A percentile compares a stretch with the other conserved stretches of the same genome.
Conservation (phyloP, 2,113 vertebrate species). For the Ophthalmolycus amberensis region DNA sequence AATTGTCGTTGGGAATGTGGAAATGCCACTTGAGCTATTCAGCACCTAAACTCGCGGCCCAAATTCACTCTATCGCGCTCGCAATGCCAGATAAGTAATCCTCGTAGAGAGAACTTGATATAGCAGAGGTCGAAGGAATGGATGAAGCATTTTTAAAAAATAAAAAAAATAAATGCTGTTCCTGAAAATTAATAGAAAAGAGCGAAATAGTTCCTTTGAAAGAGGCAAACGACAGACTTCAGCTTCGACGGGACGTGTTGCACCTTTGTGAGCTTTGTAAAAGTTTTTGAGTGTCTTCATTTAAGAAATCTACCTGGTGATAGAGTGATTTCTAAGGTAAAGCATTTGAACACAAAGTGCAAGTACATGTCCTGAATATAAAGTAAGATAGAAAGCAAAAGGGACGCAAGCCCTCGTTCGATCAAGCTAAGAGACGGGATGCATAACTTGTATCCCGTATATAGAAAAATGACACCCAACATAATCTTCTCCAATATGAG, state of each 20-base stretch:
- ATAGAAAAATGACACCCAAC: not conserved
- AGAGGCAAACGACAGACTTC: not conserved
- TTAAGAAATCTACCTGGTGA: not conserved
- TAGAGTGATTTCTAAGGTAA: not conserved
- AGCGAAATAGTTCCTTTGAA: not conserved
- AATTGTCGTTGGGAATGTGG: constrained; percentile 40
- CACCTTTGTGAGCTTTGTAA: not conserved
- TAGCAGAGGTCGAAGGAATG: constrained; percentile 31
- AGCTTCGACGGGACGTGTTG: not conserved
- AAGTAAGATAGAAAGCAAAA: not conserved
- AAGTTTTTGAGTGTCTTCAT: not conserved
- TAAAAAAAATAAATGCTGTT: not conserved
- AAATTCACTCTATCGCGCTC: constrained; percentile 28
- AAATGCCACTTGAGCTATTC: constrained; percentile 11
- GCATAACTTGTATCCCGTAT: not conserved
- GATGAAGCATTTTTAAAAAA: not conserved
- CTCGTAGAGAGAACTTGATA: constrained; percentile 48
- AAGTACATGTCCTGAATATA: not conserved
- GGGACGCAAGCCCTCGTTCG: not conserved
- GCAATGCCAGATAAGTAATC: constrained; percentile 46
- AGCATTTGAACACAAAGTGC: not conserved
- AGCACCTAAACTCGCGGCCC: not conserved
- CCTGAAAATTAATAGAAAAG: constrained; percentile 11
- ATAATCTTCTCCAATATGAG: not conserved
- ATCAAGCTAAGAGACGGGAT: not conserved